Conservation (phyloP, 2,888 invertebrate genomes). For the Tipula confusa region DNA sequence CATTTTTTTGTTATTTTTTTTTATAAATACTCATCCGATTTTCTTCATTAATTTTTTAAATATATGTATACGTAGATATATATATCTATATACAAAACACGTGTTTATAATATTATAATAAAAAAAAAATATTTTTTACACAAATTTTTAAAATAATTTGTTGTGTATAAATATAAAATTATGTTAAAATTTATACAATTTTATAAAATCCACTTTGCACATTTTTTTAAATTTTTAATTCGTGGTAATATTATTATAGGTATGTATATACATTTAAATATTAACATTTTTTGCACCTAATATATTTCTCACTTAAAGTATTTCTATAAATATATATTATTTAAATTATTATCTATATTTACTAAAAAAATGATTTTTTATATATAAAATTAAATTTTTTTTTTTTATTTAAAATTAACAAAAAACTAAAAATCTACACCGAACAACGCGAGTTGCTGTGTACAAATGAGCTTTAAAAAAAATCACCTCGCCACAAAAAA, state of each 20-base stretch:
- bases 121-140: neutral
- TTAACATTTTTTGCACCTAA: neutral
- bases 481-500: constrained; percentile 25
- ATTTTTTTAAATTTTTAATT: neutral
- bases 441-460: constrained; percentile 20
- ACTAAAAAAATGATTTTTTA: neutral
- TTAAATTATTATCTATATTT: neutral
- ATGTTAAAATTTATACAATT: neutral
- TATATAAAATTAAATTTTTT: neutral
- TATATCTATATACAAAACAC: constrained; percentile 13
- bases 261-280: neutral
- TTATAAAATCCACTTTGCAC: constrained; percentile 25
- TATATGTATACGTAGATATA: too few relatives aligned
- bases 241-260: too few relatives aligned
- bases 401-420: neutral
- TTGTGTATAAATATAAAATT: neutral
- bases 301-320: neutral
- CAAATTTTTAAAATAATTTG: neutral
- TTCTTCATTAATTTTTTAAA: neutral
- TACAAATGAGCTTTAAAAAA: constrained; percentile 20
- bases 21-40: neutral
- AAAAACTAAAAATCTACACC: neutral
- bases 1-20: neutral
- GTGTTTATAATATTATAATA: neutral
- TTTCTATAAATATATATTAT: neutral